Conservation (phyloP, 2,888 invertebrate species). For the Antitype chi region DNA sequence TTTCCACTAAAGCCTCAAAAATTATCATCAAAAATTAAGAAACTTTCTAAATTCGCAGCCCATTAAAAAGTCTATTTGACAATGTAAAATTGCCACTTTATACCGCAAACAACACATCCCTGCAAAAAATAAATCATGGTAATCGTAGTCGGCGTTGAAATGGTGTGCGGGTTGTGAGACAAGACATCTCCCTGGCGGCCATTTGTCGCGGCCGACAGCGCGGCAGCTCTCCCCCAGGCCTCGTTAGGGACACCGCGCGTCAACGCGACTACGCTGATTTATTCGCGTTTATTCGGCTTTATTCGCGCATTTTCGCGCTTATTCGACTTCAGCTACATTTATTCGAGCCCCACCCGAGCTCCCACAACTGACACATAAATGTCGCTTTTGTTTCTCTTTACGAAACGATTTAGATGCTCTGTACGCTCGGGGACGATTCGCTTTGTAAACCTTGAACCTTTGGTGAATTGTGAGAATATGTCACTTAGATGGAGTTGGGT, state of each 20-base stretch:
- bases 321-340: conserved; percentile 60
- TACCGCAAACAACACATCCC: background rate
- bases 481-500: background rate
- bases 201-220: conserved; percentile 82
- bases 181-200: conserved; percentile 80
- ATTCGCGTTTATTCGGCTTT: conserved; percentile 71
- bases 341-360: conserved; percentile 70
- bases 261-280: conserved; percentile 81
- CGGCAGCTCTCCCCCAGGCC: conserved; percentile 77
- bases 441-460: conserved; percentile 52
- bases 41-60: background rate
- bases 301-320: conserved; percentile 49
- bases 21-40: background rate
- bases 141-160: conserved; percentile 59
- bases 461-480: conserved; percentile 36
- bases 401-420: conserved; percentile 77
- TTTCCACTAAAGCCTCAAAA: background rate
- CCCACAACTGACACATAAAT: conserved; percentile 88
- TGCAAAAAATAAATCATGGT: conserved; percentile 48
- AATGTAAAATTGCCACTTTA: too few species aligned
- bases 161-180: conserved; percentile 63
- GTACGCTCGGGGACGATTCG: conserved; percentile 63
- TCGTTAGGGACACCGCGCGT: conserved; percentile 82
- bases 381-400: conserved; percentile 89
- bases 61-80: background rate